Evolutionary conservation across 2,113 vertebrate species (phyloP), one percentile per base, ranked within the genome.

Genomic region (Trichechus manatus): DNA sequence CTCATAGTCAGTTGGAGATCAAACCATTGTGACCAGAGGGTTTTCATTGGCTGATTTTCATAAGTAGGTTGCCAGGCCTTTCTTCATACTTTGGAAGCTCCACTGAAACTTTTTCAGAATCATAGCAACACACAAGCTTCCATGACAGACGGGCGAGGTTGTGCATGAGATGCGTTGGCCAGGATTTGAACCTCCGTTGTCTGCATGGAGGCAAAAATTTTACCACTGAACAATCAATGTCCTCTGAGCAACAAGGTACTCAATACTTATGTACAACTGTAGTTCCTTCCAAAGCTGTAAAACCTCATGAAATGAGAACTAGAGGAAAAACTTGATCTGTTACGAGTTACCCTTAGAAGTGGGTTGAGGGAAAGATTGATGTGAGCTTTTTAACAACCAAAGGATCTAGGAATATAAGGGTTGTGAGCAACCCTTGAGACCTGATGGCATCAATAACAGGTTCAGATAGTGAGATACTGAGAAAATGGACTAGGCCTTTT

Each of bases 231-330:
- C 6, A 27, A 68, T 15, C 13, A 72, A 72, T 6, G 17, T 72
- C 33, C 3, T 39, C 20, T 56, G 6, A 36, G 23, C n/a, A 89
- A 74, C 29, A 89, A 70, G 29, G 17, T 9, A 3, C 7, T 80
- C 56, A 78, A 56, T 36, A 47, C 3, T 66, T 4, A 0, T 39
- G 9, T 29, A 39, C 9, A 80, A 39, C 23, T 81, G 56, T 23
- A 75, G 25, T 63, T 66, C 50, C 92, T 97, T 82, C 39, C 42
- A 90, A 92, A 90, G 3, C 42, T 85, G 11, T 78, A 22, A 79
- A 22, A 74, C 61, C 2, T 59, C 39, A 47, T 42, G 29, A 84
- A 93, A 88, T 20, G 5, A 14, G 93, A 93, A 84, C 10, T 17
- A 80, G 9, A 84, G 13, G 4, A 27, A 64, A 42, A 42, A 68